Evolutionary conservation across 2,113 vertebrate genomes (phyloP).

Genomic region (Erinaceus europaeus): DNA sequence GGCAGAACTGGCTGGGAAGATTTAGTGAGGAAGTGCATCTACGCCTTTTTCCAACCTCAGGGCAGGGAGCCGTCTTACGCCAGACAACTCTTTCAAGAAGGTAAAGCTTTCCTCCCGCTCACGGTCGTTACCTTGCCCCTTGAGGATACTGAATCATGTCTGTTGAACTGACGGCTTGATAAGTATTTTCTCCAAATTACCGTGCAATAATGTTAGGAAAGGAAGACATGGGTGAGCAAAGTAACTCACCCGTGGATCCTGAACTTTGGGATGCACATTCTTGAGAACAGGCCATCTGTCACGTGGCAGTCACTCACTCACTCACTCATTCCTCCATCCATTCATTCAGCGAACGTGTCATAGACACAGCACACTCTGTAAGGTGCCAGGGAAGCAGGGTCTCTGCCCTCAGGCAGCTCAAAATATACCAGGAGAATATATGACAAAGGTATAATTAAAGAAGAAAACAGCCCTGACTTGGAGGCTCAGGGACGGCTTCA

Average conservation of each 20-base stretch:
- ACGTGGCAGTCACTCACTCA: constrained; percentile 62
- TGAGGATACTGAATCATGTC: constrained; percentile 28
- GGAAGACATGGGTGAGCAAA: constrained; percentile 76
- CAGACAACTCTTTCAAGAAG: constrained; percentile 96
- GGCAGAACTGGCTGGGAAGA: constrained; percentile 97
- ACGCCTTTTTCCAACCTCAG: constrained; percentile 97
- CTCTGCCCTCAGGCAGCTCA: neutral
- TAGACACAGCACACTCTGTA: constrained; percentile 5
- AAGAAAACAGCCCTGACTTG: constrained; percentile 20
- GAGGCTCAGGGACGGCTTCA: constrained; percentile 5
- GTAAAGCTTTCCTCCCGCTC: constrained; percentile 77
- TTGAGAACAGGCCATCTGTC: constrained; percentile 53
- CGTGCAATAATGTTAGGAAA: constrained; percentile 58
- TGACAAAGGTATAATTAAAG: constrained; percentile 1
- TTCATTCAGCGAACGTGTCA: constrained; percentile 61
- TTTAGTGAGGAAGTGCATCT: constrained; percentile 97
- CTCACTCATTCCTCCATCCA: constrained; percentile 64
- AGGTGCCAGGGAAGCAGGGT: neutral
- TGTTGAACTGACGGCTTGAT: constrained; percentile 40
- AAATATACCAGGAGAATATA: neutral
- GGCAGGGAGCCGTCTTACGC: constrained; percentile 94
- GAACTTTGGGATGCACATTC: constrained; percentile 59
- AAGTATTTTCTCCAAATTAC: constrained; percentile 68
- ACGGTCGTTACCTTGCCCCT: neutral
- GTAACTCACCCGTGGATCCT: constrained; percentile 70